A percentile compares a stretch with the other conserved stretches of the same genome.
phyloP scores from a whole-genome alignment of 2,888 invertebrate species.

The Andricus quercusramuli region DNA sequence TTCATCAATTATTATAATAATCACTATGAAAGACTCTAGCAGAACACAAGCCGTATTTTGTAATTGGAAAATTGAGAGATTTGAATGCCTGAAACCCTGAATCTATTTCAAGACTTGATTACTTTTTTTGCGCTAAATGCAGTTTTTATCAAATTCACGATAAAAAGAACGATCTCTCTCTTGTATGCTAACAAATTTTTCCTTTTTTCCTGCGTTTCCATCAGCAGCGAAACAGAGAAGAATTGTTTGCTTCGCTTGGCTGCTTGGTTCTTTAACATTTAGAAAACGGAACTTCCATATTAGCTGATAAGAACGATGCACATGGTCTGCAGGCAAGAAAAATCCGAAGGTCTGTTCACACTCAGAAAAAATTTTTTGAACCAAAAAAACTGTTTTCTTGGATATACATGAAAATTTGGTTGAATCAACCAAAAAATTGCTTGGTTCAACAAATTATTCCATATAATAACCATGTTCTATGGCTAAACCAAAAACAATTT shows the following conservation, averaged over 20 bases:
- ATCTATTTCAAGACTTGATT: background rate
- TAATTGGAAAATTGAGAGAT: slow-evolving; percentile 7
- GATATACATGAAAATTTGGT: too few species aligned
- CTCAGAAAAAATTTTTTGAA: too few species aligned
- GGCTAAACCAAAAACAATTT: too few species aligned
- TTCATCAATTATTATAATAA: too few species aligned
- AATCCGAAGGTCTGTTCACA: background rate
- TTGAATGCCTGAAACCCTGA: background rate
- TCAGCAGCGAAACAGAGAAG: slow-evolving; percentile 25
- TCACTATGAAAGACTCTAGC: background rate
- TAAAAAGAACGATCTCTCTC: background rate
- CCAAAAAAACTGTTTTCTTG: too few species aligned
- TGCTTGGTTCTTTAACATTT: slow-evolving; percentile 44
- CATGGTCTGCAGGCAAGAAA: slow-evolving; percentile 25
- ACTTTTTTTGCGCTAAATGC: background rate
- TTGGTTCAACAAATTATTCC: too few species aligned
- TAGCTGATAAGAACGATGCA: slow-evolving; percentile 45
- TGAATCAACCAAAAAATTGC: too few species aligned
- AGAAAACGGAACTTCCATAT: slow-evolving; percentile 50
- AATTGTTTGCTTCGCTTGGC: slow-evolving; percentile 38
- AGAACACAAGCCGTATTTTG: background rate
- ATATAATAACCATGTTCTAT: too few species aligned
- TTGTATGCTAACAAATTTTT: background rate
- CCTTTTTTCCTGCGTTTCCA: slow-evolving; percentile 6
- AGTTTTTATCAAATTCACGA: slow-evolving; percentile 10